Evolutionary conservation across 2,113 vertebrate species (phyloP).

Genomic region (Pyxicephalus adspersus): DNA sequence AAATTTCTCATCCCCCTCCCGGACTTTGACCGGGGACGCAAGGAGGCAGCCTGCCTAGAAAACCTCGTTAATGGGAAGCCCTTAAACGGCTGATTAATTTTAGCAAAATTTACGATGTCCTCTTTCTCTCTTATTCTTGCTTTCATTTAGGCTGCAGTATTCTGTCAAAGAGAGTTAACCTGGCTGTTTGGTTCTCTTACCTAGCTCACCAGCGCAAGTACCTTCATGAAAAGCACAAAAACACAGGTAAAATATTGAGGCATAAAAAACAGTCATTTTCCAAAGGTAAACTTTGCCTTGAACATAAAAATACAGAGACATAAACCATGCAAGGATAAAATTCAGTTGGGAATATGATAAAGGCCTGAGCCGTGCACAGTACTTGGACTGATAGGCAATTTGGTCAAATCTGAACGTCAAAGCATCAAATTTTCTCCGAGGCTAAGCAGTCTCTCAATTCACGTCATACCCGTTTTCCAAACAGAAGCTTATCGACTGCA

Average conservation of each 20-base stretch:
- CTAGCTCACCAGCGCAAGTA: not conserved
- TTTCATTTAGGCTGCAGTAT: constrained; percentile 63
- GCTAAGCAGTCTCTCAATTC: not conserved
- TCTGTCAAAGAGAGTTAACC: constrained; percentile 65
- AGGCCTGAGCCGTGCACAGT: not conserved
- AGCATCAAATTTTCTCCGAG: not conserved
- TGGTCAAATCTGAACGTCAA: not conserved
- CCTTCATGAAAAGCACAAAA: constrained; percentile 10
- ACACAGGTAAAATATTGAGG: constrained; percentile 10
- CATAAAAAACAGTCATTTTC: constrained; percentile 19
- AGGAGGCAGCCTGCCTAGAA: constrained; percentile 85
- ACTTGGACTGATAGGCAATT: not conserved
- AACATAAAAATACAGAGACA: not conserved
- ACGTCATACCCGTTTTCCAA: not conserved
- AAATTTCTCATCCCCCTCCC: constrained; percentile 63
- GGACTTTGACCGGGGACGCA: constrained; percentile 67
- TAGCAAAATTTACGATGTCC: constrained; percentile 78
- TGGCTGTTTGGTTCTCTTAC: constrained; percentile 53
- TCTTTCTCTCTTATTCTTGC: constrained; percentile 63
- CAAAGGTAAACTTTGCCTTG: not conserved
- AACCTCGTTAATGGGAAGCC: constrained; percentile 89
- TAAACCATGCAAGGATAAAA: not conserved
- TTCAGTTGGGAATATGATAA: not conserved
- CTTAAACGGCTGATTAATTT: constrained; percentile 98
- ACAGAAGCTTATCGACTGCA: not conserved